Conservation (phyloP, 2,113 vertebrate species). For the Apodemus sylvaticus region DNA sequence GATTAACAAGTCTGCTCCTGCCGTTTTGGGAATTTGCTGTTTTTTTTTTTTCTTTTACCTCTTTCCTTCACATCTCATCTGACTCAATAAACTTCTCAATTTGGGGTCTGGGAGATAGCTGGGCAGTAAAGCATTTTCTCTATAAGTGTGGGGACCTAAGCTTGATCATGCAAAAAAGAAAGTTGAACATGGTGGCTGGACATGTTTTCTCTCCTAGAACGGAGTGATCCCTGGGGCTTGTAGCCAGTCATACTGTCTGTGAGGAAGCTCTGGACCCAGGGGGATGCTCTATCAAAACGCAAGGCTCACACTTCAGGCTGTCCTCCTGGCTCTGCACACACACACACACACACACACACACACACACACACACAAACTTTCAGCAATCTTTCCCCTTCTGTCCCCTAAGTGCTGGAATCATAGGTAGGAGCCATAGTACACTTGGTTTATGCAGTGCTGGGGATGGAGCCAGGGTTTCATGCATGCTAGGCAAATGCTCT, state of each 20-base stretch:
- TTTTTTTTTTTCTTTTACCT: neutral
- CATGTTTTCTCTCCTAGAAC: too few species aligned
- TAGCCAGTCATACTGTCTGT: neutral
- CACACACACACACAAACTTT: neutral
- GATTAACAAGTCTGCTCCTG: slow-evolving; percentile 43
- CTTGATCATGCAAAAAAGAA: neutral
- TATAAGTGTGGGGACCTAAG: neutral
- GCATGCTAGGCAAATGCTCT: neutral
- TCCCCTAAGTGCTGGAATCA: too few species aligned
- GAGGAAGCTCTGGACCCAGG: neutral
- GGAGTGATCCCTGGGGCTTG: neutral
- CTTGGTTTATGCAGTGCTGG: neutral
- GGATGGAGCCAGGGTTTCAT: neutral
- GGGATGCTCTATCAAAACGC: neutral
- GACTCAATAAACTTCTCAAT: slow-evolving; percentile 14
- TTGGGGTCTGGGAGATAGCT: neutral
- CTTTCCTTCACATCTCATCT: neutral
- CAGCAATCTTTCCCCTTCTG: neutral
- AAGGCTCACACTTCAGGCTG: neutral
- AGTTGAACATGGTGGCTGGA: neutral
- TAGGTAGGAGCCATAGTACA: neutral
- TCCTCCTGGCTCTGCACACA: neutral
- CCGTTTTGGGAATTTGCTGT: slow-evolving; percentile 21
- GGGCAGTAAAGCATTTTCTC: neutral
- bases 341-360: neutral